Evolutionary conservation across 2,113 vertebrate species (phyloP).

Genomic region (Casuarius casuarius): DNA sequence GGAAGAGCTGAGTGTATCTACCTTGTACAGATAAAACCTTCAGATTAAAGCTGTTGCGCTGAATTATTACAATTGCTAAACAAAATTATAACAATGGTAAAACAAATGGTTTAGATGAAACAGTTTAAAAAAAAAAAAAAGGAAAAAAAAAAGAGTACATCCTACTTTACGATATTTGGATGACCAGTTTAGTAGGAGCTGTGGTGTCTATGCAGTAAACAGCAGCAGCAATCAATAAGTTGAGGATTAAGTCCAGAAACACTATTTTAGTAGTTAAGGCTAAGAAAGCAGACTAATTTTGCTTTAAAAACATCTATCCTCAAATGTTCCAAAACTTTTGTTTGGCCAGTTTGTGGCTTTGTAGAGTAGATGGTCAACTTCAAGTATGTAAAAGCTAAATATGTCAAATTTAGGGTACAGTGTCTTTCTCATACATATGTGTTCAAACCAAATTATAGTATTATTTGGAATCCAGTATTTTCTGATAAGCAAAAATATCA

Average conservation of each 20-base stretch:
- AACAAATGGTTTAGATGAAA: not conserved
- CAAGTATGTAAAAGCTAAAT: not conserved
- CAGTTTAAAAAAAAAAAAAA: not conserved
- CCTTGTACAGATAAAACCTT: not conserved
- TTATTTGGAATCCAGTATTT: not conserved
- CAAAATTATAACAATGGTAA: not conserved
- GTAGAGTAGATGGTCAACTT: not conserved
- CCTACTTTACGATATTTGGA: not conserved
- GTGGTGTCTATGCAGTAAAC: not conserved
- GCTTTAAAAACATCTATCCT: not conserved
- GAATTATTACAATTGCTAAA: not conserved
- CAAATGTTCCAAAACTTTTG: not conserved
- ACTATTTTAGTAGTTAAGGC: not conserved
- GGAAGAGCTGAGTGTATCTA: not conserved
- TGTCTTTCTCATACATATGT: not conserved
- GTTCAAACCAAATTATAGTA: not conserved
- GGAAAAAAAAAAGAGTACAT: not conserved
- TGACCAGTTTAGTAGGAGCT: not conserved
- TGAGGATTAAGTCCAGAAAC: not conserved
- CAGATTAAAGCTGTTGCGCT: not conserved
- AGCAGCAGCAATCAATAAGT: not conserved
- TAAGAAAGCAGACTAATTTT: not conserved
- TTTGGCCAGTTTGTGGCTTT: not conserved
- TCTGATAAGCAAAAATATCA: not conserved
- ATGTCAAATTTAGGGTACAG: not conserved